Conservation (phyloP, 2,113 vertebrate genomes). For the Otolemur garnettii region DNA sequence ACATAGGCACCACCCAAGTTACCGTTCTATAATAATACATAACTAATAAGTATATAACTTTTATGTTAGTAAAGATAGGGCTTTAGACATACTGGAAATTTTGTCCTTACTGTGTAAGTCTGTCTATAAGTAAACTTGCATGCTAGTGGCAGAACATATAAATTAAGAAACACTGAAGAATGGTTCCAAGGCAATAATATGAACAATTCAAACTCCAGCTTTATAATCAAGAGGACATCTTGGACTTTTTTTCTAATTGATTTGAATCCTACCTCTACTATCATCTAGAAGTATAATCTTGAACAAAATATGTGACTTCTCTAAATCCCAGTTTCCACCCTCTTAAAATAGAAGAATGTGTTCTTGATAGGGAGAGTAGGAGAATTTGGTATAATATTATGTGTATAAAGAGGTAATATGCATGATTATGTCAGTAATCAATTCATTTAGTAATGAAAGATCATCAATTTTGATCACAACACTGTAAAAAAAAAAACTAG, state of each 20-base stretch:
- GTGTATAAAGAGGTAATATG: background rate
- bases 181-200: background rate
- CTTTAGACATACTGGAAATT: background rate
- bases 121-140: background rate
- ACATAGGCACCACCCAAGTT: background rate
- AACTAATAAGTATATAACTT: background rate
- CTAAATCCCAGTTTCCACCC: background rate
- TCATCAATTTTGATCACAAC: background rate
- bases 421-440: background rate
- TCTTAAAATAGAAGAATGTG: background rate
- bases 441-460: background rate
- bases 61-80: background rate
- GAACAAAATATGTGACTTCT: background rate
- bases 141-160: background rate
- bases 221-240: background rate
- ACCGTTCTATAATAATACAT: background rate
- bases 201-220: background rate
- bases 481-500: background rate
- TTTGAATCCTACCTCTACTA: background rate
- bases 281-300: background rate
- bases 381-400: background rate
- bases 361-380: background rate
- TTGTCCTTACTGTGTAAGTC: background rate
- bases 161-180: background rate
- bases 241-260: background rate